These are phyloP conservation scores for Apistogramma diplotaenia DNA, from an alignment of 2,113 vertebrate species.

Conservation along the genomic window DNA sequence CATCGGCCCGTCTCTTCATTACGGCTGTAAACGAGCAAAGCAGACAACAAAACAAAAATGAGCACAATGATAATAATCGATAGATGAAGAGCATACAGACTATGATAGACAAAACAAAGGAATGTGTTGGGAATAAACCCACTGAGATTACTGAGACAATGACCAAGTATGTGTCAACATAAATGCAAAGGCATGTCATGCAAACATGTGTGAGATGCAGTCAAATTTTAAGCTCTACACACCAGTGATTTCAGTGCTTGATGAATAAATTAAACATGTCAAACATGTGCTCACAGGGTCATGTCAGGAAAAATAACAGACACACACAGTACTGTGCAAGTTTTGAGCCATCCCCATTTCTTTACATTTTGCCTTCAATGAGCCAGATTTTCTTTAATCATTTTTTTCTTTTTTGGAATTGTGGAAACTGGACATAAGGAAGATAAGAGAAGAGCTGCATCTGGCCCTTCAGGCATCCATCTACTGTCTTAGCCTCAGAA, in stretches of 20 bases:
- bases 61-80: background rate
- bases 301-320: background rate
- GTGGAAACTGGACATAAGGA: background rate
- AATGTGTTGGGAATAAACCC: background rate
- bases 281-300: background rate
- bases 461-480: background rate
- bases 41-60: background rate
- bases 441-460: background rate
- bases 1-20: slow-evolving; percentile 69
- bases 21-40: slow-evolving; percentile 37
- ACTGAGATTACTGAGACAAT: background rate
- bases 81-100: background rate
- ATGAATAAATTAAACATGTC: background rate
- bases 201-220: background rate
- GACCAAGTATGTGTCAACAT: background rate
- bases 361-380: background rate
- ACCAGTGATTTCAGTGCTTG: background rate
- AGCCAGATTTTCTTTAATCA: background rate
- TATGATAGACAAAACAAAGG: background rate
- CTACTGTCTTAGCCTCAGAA: background rate
- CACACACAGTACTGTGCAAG: background rate
- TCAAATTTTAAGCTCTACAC: background rate
- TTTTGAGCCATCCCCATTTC: background rate
- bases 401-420: background rate
- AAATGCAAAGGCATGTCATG: background rate